Evolutionary conservation across 2,797 vertebrate genomes (phyloP), one percentile per base, ranked within the genome.

Genomic region (Brotula barbata): DNA sequence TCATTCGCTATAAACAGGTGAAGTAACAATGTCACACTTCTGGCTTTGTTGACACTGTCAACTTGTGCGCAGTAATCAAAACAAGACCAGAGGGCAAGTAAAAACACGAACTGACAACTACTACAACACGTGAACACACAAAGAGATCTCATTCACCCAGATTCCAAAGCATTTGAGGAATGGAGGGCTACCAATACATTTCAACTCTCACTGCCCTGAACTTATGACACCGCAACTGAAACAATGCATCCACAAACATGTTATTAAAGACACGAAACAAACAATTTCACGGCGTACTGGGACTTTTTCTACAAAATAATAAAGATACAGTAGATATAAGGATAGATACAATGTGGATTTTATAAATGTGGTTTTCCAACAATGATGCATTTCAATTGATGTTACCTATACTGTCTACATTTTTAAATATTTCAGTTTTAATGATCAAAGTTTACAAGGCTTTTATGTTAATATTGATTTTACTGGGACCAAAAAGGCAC

Each of bases 61-160:
- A 41, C 67, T 62, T 40, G 12, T 2, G 37, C 58, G 52, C 0
- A 3, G 34, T 46, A 55, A 73, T 73, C 54, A 69, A 72, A 85
- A 76, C 75, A 80, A 31, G 25, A 39, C 17, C 23, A n/a, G 52
- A 49, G 22, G 58, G 70, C 55, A 40, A 62, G 73, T 71, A 63
- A 76, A 78, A 74, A 71, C 75, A 80, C 71, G 48, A 80, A 50
- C 34, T 2, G 42, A 62, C 57, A 62, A 21, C 55, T 33, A 22
- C 36, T 39, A 48, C 22, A 44, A 14, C 60, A 55, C 22, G 9
- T 23, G 47, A 73, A 17, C 0, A 7, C 47, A 73, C 43, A 71
- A 45, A 64, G 51, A 58, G 19, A 53, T 23, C 39, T 62, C 8
- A 21, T 62, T 76, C 33, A 70, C 57, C 64, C 28, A 2, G 10